A percentile compares a stretch with the other conserved stretches of the same genome.
Evolutionary conservation across 1,140 invertebrate species (phyloP).

Genomic region (Theocolax elegans): DNA sequence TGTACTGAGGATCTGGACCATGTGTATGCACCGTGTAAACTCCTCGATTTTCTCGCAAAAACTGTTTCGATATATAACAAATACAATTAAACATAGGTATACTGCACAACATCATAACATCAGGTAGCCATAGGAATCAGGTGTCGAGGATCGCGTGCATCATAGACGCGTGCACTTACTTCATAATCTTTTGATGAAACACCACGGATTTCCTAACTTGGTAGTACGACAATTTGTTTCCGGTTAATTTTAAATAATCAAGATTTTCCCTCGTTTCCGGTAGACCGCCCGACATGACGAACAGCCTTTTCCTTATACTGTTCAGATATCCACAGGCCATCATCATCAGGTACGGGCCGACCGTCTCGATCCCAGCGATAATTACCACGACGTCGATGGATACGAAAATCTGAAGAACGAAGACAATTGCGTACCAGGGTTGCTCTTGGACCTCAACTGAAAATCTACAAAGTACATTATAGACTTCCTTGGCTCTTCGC

Average conservation of each 20-base stretch:
- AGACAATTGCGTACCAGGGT: not conserved
- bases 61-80: not conserved
- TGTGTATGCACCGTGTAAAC: not conserved
- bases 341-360: not conserved
- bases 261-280: not conserved
- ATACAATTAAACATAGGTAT: not conserved
- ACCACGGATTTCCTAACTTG: not conserved
- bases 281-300: not conserved
- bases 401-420: not conserved
- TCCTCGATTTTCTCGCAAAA: constrained; percentile 4
- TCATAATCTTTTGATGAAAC: constrained; percentile 19
- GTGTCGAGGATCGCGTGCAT: too few relatives aligned
- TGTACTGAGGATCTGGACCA: not conserved
- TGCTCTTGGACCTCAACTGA: constrained; percentile 17
- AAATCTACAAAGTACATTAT: not conserved
- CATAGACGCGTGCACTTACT: not conserved
- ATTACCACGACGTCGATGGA: not conserved
- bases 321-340: constrained; percentile 28
- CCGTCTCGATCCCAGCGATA: not conserved
- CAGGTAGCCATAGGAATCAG: not conserved
- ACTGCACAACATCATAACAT: not conserved
- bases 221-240: not conserved
- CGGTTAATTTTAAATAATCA: not conserved
- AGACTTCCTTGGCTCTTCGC: not conserved
- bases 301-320: not conserved